Conservation (phyloP, 2,113 vertebrate species). For the Rhinolophus sinicus region DNA sequence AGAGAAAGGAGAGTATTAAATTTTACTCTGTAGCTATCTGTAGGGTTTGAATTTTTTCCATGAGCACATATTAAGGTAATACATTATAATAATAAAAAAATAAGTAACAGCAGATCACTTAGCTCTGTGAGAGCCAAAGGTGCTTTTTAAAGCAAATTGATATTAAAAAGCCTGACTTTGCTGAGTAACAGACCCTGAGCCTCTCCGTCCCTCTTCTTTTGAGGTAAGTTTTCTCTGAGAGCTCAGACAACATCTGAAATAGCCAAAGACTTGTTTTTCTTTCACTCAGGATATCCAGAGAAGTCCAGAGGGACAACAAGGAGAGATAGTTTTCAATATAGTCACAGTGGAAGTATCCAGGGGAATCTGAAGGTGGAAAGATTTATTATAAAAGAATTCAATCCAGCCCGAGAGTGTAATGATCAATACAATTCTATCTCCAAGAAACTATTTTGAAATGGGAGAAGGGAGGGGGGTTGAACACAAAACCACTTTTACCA, state of each 20-base stretch:
- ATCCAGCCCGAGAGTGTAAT: neutral
- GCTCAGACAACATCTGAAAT: neutral
- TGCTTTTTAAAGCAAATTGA: slow-evolving; percentile 24
- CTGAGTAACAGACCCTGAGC: neutral
- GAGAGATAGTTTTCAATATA: neutral
- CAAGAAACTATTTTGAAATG: neutral
- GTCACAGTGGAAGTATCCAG: neutral
- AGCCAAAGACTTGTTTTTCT: neutral
- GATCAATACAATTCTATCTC: slow-evolving; percentile 55
- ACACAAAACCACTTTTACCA: neutral
- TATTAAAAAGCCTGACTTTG: neutral
- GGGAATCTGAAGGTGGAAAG: neutral
- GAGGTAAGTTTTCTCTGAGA: neutral
- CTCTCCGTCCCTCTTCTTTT: neutral
- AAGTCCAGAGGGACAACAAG: neutral
- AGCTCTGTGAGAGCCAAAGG: neutral
- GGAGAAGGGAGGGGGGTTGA: neutral
- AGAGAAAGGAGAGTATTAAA: neutral
- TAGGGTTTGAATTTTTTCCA: neutral
- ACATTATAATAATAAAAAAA: neutral
- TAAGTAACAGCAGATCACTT: neutral
- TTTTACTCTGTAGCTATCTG: neutral
- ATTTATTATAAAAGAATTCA: slow-evolving; percentile 30
- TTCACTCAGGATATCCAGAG: neutral
- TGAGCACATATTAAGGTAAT: neutral